Evolutionary conservation across 2,888 invertebrate genomes (phyloP).

Genomic region (Apodemia duryi): DNA sequence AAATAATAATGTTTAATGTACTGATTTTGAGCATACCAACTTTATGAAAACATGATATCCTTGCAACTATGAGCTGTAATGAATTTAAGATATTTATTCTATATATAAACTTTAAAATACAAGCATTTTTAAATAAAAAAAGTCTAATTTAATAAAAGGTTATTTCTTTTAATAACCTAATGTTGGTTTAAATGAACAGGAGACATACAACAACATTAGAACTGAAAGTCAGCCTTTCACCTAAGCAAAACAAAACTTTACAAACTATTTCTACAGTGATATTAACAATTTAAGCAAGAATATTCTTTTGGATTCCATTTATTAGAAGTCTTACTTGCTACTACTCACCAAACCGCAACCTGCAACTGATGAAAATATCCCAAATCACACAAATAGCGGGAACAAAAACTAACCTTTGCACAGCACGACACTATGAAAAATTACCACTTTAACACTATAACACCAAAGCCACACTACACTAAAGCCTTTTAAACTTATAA

Average conservation of each 20-base stretch:
- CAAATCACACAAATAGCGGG: slow-evolving; percentile 58
- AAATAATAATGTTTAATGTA: no score
- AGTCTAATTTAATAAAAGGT: not conserved
- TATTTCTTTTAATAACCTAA: no score
- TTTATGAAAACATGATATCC: no score
- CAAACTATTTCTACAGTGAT: slow-evolving; percentile 17
- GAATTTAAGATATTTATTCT: no score
- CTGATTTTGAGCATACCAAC: no score
- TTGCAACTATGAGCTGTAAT: no score
- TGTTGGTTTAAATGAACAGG: not conserved
- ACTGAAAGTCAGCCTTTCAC: slow-evolving; percentile 28
- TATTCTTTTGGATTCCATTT: slow-evolving; percentile 53
- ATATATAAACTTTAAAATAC: not conserved
- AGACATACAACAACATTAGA: slow-evolving; percentile 27
- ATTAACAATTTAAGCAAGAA: slow-evolving; percentile 21
- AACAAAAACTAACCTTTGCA: slow-evolving; percentile 71
- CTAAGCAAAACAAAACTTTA: slow-evolving; percentile 30
- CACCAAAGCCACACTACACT: slow-evolving; percentile 18
- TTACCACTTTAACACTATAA: slow-evolving; percentile 22
- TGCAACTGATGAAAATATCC: slow-evolving; percentile 44
- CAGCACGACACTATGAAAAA: slow-evolving; percentile 41
- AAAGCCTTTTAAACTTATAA: slow-evolving; percentile 16
- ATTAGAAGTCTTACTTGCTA: slow-evolving; percentile 60
- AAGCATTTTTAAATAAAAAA: not conserved
- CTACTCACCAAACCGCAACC: slow-evolving; percentile 70